Percentiles rank a stretch among this genome's conserved stretches.
These are phyloP conservation scores for Campylorhamphus procurvoides DNA, from an alignment of 2,113 vertebrate genomes.

Conservation along the genomic window DNA sequence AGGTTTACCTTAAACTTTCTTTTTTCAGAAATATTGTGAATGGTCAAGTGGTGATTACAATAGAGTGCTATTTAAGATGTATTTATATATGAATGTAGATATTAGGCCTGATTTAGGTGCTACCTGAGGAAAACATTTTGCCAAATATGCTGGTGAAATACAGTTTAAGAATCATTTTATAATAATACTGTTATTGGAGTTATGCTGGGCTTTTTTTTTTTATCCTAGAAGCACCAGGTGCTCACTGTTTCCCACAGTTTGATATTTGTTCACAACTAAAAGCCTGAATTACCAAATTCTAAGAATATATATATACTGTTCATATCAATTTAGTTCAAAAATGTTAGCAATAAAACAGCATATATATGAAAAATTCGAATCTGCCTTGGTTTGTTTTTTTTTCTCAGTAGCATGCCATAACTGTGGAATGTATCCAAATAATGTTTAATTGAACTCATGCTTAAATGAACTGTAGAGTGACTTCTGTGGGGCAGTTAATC, in stretches of 20 bases:
- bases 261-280: neutral
- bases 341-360: neutral
- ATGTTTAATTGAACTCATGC: neutral
- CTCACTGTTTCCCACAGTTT: neutral
- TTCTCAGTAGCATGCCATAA: neutral
- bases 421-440: neutral
- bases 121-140: neutral
- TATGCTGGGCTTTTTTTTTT: neutral
- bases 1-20: neutral
- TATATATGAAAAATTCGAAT: neutral
- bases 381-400: neutral
- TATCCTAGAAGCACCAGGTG: neutral
- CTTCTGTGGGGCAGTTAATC: constrained; percentile 8
- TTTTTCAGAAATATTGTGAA: neutral
- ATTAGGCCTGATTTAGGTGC: neutral
- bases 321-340: neutral
- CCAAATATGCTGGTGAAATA: neutral
- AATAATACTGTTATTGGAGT: neutral
- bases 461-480: neutral
- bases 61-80: neutral
- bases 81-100: neutral
- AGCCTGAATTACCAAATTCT: neutral
- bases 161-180: neutral
- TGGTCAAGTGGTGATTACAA: neutral
- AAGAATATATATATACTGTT: neutral